A percentile compares a stretch with the other conserved stretches of the same genome.
These are phyloP conservation scores for Tetragonisca angustula DNA, from an alignment of 2,888 invertebrate species.

Conservation along the genomic window DNA sequence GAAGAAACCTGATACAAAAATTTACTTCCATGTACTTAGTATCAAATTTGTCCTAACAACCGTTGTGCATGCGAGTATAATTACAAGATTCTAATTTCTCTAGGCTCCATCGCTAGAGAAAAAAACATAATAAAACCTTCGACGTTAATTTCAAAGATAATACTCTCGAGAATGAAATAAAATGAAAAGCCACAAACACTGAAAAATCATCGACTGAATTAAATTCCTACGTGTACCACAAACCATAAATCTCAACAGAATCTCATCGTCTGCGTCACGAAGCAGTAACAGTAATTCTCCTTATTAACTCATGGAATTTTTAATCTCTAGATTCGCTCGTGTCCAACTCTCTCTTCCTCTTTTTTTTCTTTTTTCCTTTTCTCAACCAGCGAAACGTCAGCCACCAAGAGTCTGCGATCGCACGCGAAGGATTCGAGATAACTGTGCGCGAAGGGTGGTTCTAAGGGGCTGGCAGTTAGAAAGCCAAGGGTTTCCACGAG, in stretches of 20 bases:
- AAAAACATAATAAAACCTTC: no score
- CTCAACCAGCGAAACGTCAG: slow-evolving; percentile 48
- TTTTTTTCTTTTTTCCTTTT: background rate
- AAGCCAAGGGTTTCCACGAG: slow-evolving; percentile 65
- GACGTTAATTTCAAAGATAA: no score
- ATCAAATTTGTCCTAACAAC: no score
- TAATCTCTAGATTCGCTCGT: slow-evolving; percentile 50
- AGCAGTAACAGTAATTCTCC: slow-evolving; percentile 4
- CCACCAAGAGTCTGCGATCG: slow-evolving; percentile 59
- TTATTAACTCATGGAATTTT: slow-evolving; percentile 57
- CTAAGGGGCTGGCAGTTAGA: slow-evolving; percentile 59
- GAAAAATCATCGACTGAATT: no score
- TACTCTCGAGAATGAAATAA: no score
- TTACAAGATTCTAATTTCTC: no score
- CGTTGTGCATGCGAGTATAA: no score
- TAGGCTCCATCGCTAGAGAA: no score
- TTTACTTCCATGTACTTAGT: no score
- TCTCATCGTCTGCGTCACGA: background rate
- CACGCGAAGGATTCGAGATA: slow-evolving; percentile 67
- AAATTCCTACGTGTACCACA: background rate
- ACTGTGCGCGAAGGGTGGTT: slow-evolving; percentile 56
- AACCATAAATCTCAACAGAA: background rate
- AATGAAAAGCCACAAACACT: no score
- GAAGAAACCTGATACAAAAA: no score
- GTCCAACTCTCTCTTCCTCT: background rate